Base-by-base conservation (phyloP, 2,888 invertebrate species). In the Pharmacophagus antenor region DNA sequence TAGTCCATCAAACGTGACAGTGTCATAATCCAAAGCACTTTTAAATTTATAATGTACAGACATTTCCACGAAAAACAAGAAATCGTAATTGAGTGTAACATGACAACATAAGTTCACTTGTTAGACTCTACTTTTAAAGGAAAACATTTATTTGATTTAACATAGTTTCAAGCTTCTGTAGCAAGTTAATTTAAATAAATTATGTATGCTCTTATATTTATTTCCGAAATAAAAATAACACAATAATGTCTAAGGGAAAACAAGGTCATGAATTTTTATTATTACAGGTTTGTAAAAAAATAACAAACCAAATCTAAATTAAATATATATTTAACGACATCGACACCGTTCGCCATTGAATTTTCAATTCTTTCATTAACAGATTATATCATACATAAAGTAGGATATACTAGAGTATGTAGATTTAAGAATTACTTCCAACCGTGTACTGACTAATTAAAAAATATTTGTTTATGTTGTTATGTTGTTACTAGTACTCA, bases 31-130 rank as follows among this genome's bases (percentile, higher is more conserved):
- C 79, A 97, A 92, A 63, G 97, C 96, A 77, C 98, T 98, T 92
- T 99, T 99, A 84, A 99, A 99, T 88, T 99, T 99, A 91, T 99
- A 99, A 88, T 99, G 99, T 69, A 99, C 97, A 77, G 98, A 98
- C 95, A 98, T 98, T 79, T 82, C 90, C 77, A 72, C 65, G 70
- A 65, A 67, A 57, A 61, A 58, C 63, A 62, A 62, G 65, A 58
- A 57, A 65, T 67, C 63, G 50, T 53, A 63, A 67, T 67, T 67
- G 66, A 66, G 67, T 71, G 69, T 67, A 78, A 71, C 83, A 83
- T 82, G 78, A 77, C 81, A 70, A 61, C 56, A 64, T 58, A 56
- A 63, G 53, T 69, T 67, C 63, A 68, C 61, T 63, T 66, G 65
- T 18, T 12, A n/a, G 18, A 5, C 23, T 50, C 51, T 20, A 37